Conservation (phyloP, 1,140 invertebrate genomes). For the Diachasmimorpha longicaudata region DNA sequence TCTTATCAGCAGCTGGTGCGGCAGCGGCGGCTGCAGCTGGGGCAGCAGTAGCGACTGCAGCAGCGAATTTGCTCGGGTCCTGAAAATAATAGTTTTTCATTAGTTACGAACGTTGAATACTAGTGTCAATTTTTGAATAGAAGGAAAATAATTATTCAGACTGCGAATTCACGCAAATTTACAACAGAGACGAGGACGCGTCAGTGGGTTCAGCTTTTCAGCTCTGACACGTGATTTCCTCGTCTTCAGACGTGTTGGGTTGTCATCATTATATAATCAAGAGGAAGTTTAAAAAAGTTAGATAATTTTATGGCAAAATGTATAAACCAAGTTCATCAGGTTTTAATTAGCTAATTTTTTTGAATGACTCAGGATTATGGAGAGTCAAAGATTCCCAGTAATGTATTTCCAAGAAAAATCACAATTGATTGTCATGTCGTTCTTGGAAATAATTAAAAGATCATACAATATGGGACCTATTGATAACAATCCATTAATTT, state of each 20-base stretch:
- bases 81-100: conserved; percentile 56
- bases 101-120: conserved; percentile 19
- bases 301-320: too few species aligned
- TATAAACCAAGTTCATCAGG: too few species aligned
- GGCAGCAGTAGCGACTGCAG: conserved; percentile 68
- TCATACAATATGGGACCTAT: too few species aligned
- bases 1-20: conserved; percentile 68
- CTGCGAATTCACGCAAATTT: conserved; percentile 28
- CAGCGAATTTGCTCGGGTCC: conserved; percentile 94
- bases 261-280: conserved; percentile 37
- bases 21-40: conserved; percentile 68
- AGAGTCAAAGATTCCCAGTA: too few species aligned
- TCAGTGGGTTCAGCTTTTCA: conserved; percentile 60
- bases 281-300: too few species aligned
- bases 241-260: conserved; percentile 32
- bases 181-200: conserved; percentile 36
- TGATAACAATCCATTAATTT: too few species aligned
- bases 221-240: conserved; percentile 41
- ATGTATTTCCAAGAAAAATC: too few species aligned
- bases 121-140: not conserved
- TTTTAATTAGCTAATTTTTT: too few species aligned
- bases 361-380: too few species aligned
- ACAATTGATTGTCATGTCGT: too few species aligned
- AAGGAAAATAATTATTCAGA: conserved; percentile 30
- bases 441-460: too few species aligned